phyloP scores from a whole-genome alignment of 2,888 invertebrate species.

The Cremastinae sp. region DNA sequence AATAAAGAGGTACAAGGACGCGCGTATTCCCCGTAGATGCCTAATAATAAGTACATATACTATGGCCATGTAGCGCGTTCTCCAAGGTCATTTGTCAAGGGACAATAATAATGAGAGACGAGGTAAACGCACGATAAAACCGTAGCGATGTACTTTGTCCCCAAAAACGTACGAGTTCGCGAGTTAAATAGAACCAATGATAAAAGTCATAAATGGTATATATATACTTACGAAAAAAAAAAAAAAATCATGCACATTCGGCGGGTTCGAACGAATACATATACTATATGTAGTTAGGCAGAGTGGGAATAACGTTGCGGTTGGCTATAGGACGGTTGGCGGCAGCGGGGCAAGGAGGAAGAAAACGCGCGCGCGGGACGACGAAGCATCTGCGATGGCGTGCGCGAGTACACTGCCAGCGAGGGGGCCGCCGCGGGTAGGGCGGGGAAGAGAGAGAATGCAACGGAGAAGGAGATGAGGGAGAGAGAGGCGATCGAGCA shows the following conservation, averaged over 20 bases:
- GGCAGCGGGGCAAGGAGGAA: conserved; percentile 58
- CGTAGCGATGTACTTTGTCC: neutral
- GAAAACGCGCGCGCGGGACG: conserved; percentile 17
- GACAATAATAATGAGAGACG: conserved; percentile 46
- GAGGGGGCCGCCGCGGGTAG: conserved; percentile 59
- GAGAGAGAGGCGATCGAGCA: conserved; percentile 41
- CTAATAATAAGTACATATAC: conserved; percentile 61
- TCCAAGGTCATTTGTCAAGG: conserved; percentile 48
- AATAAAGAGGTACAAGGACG: conserved; percentile 52
- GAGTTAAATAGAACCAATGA: too few relatives aligned
- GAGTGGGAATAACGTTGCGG: too few relatives aligned
- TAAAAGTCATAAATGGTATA: too few relatives aligned
- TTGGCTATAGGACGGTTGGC: conserved; percentile 39
- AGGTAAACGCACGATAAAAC: conserved; percentile 37
- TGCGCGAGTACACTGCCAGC: conserved; percentile 60
- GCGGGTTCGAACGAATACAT: neutral
- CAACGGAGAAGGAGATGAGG: conserved; percentile 31
- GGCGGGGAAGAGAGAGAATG: conserved; percentile 50
- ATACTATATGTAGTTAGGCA: neutral
- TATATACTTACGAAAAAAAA: too few relatives aligned
- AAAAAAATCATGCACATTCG: too few relatives aligned
- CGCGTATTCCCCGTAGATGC: conserved; percentile 37
- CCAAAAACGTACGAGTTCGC: too few relatives aligned
- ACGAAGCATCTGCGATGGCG: conserved; percentile 70
- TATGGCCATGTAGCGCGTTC: conserved; percentile 49